Evolutionary conservation across 2,797 vertebrate genomes (phyloP), one percentile per base, ranked within the genome.

Genomic region (Aratinga solstitialis): DNA sequence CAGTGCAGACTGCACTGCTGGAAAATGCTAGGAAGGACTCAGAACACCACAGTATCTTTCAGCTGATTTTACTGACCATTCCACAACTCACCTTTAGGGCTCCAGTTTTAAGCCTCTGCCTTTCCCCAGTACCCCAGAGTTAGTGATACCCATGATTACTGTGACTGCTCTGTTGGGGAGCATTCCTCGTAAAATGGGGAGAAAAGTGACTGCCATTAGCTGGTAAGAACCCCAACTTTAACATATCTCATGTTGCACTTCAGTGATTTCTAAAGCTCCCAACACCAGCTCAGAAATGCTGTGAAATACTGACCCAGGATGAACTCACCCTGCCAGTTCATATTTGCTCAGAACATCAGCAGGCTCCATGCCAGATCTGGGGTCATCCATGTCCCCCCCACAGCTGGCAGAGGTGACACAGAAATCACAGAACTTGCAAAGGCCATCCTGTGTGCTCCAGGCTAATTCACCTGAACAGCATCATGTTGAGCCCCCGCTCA

Each of bases 301-400:
- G 0, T 83, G 81, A 92, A 87, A 59, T 13, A 61, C 58, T 78
- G 72, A 94, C 87, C 84, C n/a, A 30, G 27, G 32, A 40, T 68
- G 84, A 95, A 94, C 84, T 91, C 58, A 42, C 67, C 72, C 80
- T 75, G 92, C 82, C 90, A 93, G 61, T 14, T 94, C 62, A 2
- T n/a, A 66, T 92, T 87, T 92, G 45, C 67, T 86, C 72, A 65
- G 77, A 62, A 78, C 42, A 53, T 50, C 0, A 1, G 53, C 45
- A 74, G 81, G 81, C 65, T 3, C 32, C 24, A 1, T 38, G 77
- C 73, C 32, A 45, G 84, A 36, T 40, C 56, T 68, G 73, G 61
- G 72, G 72, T 89, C 72, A 85, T 75, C 53, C 61, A 8, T 24
- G 7, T 8, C 36, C 59, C 50, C 22, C n/a, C 0, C 27, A 3